These are phyloP conservation scores for Patella depressa DNA, from an alignment of 2,888 invertebrate species.

Conservation along the genomic window DNA sequence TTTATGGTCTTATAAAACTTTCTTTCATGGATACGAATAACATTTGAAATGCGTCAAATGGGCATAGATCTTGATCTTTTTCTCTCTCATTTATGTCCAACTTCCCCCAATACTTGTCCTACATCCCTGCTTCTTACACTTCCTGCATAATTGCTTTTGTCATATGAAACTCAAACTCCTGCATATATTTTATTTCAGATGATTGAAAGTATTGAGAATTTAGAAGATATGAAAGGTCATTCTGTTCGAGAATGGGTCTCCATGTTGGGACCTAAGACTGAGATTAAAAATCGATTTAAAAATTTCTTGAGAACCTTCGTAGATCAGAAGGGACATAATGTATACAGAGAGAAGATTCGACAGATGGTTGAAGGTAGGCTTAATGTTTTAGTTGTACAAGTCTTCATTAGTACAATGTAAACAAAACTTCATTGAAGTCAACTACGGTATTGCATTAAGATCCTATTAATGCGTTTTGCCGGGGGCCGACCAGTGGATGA, in stretches of 20 bases:
- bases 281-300: slow-evolving; percentile 92
- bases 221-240: slow-evolving; percentile 97
- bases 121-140: not conserved
- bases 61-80: not conserved
- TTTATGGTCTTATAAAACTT: no score
- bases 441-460: no score
- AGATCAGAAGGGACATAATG: slow-evolving; percentile 87
- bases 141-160: no score
- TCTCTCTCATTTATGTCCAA: not conserved
- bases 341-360: slow-evolving; percentile 92
- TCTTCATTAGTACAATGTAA: no score
- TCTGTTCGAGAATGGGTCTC: slow-evolving; percentile 96
- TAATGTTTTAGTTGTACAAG: not conserved
- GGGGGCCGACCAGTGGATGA: no score
- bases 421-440: no score
- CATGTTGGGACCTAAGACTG: slow-evolving; percentile 94
- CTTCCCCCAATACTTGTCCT: not conserved
- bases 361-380: slow-evolving; percentile 87
- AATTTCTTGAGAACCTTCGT: slow-evolving; percentile 92
- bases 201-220: slow-evolving; percentile 96
- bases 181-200: slow-evolving; percentile 71
- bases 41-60: no score
- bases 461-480: no score
- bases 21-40: no score
- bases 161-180: no score